Base-by-base conservation (phyloP, 2,113 vertebrate species). In the Heloderma charlesbogerti region DNA sequence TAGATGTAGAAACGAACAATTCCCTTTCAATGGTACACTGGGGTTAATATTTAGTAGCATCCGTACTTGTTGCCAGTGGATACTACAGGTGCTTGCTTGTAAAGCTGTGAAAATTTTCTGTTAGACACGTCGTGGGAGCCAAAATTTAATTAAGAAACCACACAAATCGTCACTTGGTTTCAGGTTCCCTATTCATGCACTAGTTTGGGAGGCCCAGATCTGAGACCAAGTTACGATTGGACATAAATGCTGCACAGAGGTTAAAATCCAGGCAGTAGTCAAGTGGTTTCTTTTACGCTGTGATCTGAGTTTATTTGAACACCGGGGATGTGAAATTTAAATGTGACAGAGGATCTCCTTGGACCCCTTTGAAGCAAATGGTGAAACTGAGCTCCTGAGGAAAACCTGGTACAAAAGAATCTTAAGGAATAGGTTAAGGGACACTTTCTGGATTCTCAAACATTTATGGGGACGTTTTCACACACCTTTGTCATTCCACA, bases 381-480 rank as follows among this genome's bases (percentile, higher is more conserved):
- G 63, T 88, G 89, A 94, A 92, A 25, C 25, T 31, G 37, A 90
- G 18, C 34, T 93, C 72, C 84, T 78, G 20, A 74, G 93, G 34
- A 75, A 91, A 89, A 91, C 92, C 0, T 77, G 54, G 91, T 87
- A 29, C 40, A 75, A 37, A 20, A 74, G 37, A 18, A 63, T 63
- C 60, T 63, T 63, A 37, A n/a, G 72, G 72, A 37, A 37, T 37
- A 74, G 34, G 72, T n/a, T n/a, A 37, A 63, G 20, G 16, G 60
- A 20, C 60, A 63, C n/a, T 16, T 37, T 37, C 72, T 74, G n/a
- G 72, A 6, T 74, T 74, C n/a, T 74, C 34, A 74, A 74, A 74
- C 72, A 74, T 74, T 18, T 15, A 34, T 12, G 31, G 31, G 3
- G 29, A 69, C 22, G 27, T 69, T 63, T 69, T 69, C 69, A 71